phyloP scores from a whole-genome alignment of 2,113 vertebrate species.

The Campylomormyrus numenius region DNA sequence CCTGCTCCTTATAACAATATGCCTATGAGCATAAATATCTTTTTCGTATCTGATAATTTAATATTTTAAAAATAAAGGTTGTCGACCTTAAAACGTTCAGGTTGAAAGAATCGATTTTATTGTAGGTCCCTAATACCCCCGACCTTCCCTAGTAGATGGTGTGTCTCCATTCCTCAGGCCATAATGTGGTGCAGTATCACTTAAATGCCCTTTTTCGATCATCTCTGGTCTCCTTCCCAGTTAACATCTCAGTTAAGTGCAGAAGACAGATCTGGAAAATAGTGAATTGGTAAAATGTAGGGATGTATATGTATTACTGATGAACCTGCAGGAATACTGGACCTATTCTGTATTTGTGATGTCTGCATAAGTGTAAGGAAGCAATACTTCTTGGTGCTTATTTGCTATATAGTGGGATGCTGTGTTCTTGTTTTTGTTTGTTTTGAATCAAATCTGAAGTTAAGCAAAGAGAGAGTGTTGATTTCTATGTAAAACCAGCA shows the following conservation, averaged over 20 bases:
- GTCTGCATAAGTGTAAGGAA: not conserved
- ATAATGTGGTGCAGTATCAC: not conserved
- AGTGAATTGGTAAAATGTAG: not conserved
- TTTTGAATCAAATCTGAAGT: not conserved
- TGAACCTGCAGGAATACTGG: not conserved
- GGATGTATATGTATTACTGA: not conserved
- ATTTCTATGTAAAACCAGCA: not conserved
- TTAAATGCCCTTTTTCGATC: not conserved
- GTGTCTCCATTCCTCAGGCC: not conserved
- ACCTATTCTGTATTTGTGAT: not conserved
- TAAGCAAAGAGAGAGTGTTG: not conserved
- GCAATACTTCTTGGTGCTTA: not conserved
- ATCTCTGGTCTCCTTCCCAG: not conserved
- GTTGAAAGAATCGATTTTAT: not conserved
- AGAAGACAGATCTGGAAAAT: not conserved
- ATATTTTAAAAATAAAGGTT: not conserved
- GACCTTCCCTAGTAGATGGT: not conserved
- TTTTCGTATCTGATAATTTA: not conserved
- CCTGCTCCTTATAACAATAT: not conserved
- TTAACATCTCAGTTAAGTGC: not conserved
- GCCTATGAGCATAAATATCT: not conserved
- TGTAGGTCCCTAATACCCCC: not conserved
- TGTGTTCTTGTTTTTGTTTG: not conserved
- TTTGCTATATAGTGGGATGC: not conserved
- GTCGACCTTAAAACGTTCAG: not conserved